These are phyloP conservation scores for Phylloscopus trochiloides DNA, from an alignment of 2,113 vertebrate species.

Conservation along the genomic window DNA sequence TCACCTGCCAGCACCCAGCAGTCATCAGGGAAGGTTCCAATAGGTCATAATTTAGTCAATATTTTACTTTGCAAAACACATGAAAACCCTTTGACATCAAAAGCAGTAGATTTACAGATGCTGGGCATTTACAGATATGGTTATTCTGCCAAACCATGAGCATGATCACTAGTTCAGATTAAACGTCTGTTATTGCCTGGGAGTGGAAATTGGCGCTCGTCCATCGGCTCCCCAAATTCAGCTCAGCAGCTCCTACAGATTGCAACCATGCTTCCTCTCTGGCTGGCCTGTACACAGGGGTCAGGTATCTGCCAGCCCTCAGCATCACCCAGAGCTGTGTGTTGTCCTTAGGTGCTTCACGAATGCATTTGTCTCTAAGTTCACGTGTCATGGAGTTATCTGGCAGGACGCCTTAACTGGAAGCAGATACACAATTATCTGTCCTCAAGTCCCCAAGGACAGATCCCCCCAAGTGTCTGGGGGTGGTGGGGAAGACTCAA, in stretches of 20 bases:
- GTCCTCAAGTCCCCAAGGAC: accelerated
- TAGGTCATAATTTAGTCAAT: conserved; percentile 60
- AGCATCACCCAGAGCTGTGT: neutral
- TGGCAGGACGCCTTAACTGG: neutral
- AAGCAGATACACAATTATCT: accelerated
- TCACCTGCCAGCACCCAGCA: conserved; percentile 23
- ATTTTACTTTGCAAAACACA: conserved; percentile 51
- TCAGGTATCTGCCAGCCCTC: neutral
- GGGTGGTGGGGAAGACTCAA: neutral
- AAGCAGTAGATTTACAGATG: conserved; percentile 61
- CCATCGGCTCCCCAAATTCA: neutral
- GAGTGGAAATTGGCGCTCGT: neutral
- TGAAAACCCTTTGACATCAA: conserved; percentile 60
- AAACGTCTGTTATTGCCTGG: neutral
- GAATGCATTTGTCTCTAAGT: neutral
- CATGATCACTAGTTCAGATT: neutral
- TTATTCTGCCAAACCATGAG: conserved; percentile 41
- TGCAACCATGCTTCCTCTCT: neutral
- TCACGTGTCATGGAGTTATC: neutral
- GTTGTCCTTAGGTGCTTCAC: neutral
- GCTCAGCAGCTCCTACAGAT: neutral
- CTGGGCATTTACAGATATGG: conserved; percentile 39
- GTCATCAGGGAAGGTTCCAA: conserved; percentile 40
- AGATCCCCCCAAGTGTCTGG: accelerated
- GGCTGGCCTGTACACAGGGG: neutral